Conservation (phyloP, 2,113 vertebrate genomes). For the Alethe diademata region DNA sequence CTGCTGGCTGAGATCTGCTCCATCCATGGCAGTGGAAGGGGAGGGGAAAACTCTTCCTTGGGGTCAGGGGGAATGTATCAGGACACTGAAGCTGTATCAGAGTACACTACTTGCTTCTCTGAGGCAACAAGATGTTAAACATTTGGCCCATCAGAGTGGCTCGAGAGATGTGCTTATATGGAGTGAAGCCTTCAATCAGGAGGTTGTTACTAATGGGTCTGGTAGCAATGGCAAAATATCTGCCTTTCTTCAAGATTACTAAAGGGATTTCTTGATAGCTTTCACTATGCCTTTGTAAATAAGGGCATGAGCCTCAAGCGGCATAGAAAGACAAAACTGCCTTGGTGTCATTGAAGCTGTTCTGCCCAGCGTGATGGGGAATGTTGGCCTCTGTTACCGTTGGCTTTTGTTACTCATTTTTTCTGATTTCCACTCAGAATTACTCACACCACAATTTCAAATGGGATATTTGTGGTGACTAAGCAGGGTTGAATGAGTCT, state of each 20-base stretch:
- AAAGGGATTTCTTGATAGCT: background rate
- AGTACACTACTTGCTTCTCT: background rate
- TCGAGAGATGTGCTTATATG: background rate
- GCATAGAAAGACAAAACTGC: background rate
- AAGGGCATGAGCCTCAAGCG: background rate
- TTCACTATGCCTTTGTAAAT: background rate
- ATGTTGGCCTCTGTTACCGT: background rate
- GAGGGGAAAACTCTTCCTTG: background rate
- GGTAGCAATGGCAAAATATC: background rate
- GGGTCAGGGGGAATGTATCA: background rate
- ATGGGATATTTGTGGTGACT: background rate
- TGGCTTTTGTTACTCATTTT: background rate
- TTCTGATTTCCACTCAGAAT: conserved; percentile 22
- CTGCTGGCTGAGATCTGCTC: background rate
- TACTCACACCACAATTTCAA: background rate
- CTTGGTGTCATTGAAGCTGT: background rate
- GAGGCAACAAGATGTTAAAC: background rate
- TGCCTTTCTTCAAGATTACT: background rate
- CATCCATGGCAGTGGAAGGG: background rate
- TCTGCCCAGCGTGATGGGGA: accelerated
- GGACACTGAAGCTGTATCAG: background rate
- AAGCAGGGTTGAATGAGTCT: background rate
- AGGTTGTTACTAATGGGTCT: background rate
- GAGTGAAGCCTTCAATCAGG: background rate
- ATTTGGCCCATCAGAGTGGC: background rate